Evolutionary conservation across 2,113 vertebrate genomes (phyloP).

Genomic region (Laticauda laticaudata): DNA sequence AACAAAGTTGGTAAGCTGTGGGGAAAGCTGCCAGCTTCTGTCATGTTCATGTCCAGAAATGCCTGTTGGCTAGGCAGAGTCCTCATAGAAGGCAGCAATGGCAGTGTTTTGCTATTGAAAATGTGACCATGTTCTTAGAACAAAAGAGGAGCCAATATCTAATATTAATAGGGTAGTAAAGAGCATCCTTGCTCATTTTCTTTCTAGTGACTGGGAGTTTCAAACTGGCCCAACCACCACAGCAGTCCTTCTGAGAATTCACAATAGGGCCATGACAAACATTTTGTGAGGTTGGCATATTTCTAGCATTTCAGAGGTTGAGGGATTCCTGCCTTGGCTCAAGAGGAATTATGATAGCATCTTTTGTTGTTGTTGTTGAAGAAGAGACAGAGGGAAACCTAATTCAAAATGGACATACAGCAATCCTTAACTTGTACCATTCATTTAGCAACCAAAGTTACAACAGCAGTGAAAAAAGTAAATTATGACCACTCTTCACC

Average conservation of each 20-base stretch:
- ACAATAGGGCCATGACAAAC: neutral
- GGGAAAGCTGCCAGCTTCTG: neutral
- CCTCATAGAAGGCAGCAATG: neutral
- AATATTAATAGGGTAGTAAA: neutral
- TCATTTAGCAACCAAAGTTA: neutral
- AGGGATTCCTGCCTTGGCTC: neutral
- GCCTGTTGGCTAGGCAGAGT: neutral
- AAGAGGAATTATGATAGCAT: neutral
- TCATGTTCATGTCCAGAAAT: neutral
- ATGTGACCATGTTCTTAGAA: neutral
- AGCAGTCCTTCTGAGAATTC: neutral
- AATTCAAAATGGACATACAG: neutral
- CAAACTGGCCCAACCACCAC: neutral
- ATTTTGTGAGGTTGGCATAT: neutral
- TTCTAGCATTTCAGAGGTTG: neutral
- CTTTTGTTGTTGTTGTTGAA: neutral
- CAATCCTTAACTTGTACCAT: neutral
- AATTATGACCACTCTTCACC: neutral
- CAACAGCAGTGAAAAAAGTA: neutral
- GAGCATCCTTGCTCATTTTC: neutral
- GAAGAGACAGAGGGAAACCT: neutral
- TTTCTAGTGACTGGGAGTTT: neutral
- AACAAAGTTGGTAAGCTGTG: neutral
- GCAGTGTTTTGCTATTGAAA: neutral
- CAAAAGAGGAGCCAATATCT: neutral